phyloP scores from a whole-genome alignment of 2,888 invertebrate genomes.

The Pseudanteris insignis region DNA sequence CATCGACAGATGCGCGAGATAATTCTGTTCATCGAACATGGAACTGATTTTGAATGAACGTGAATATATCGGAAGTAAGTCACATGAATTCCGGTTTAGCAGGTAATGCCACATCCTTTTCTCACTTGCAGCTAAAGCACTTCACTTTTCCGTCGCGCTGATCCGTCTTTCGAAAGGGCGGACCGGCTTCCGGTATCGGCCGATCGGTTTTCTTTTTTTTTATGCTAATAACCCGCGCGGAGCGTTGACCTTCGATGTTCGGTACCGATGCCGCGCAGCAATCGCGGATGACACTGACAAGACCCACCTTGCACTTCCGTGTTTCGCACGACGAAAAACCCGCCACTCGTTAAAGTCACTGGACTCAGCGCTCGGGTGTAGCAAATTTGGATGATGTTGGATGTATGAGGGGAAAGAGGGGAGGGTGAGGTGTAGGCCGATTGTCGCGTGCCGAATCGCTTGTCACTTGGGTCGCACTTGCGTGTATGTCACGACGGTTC shows the following conservation, averaged over 20 bases:
- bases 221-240: slow-evolving; percentile 24
- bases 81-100: slow-evolving; percentile 33
- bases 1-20: too few relatives aligned
- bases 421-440: too few relatives aligned
- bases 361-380: background rate
- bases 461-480: background rate
- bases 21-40: too few relatives aligned
- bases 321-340: slow-evolving; percentile 12
- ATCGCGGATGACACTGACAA: slow-evolving; percentile 12
- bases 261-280: background rate
- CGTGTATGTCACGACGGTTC: background rate
- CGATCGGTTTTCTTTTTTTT: too few relatives aligned
- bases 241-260: slow-evolving; percentile 27
- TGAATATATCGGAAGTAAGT: slow-evolving; percentile 26
- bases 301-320: slow-evolving; percentile 18
- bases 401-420: too few relatives aligned
- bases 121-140: slow-evolving; percentile 38
- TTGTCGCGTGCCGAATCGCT: too few relatives aligned
- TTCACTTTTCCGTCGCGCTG: slow-evolving; percentile 40
- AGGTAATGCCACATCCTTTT: slow-evolving; percentile 34
- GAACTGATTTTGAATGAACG: background rate
- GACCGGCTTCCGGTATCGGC: slow-evolving; percentile 24
- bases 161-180: slow-evolving; percentile 16
- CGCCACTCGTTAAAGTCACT: slow-evolving; percentile 36
- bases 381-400: too few relatives aligned